phyloP scores from a whole-genome alignment of 2,113 vertebrate species.

The Catharus bicknelli region DNA sequence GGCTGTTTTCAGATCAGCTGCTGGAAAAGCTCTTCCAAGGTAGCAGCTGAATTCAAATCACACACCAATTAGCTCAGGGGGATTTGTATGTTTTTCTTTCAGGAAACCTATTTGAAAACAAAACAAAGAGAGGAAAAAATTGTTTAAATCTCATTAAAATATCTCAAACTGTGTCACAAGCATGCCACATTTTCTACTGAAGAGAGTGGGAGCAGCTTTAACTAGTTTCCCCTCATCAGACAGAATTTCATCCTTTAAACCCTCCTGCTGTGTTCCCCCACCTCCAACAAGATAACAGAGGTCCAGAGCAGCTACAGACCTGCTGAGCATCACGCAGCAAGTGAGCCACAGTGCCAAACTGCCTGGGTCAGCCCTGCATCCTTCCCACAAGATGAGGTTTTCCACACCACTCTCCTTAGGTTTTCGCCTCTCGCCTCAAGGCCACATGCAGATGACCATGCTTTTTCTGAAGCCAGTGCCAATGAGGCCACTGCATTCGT shows the following conservation, averaged over 20 bases:
- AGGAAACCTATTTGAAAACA: conserved; percentile 48
- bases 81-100: conserved; percentile 57
- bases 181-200: background rate
- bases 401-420: background rate
- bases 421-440: conserved; percentile 24
- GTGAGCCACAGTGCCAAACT: background rate
- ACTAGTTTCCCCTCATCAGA: background rate
- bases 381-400: background rate
- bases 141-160: conserved; percentile 33
- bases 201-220: background rate
- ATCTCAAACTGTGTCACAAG: background rate
- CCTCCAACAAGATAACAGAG: background rate
- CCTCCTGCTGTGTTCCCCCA: background rate
- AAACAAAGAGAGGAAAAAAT: background rate
- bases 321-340: background rate
- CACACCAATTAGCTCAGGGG: conserved; percentile 56
- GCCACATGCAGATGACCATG: conserved; percentile 55
- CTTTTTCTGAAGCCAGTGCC: conserved; percentile 61
- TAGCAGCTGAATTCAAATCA: conserved; percentile 61
- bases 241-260: background rate
- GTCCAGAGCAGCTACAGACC: background rate
- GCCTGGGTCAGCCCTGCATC: rapidly evolving
- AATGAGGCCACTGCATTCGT: conserved; percentile 64
- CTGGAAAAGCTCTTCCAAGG: conserved; percentile 38
- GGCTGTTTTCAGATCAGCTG: conserved; percentile 35